These are phyloP conservation scores for Nibea coibor DNA, from an alignment of 2,113 vertebrate genomes.

Conservation along the genomic window DNA sequence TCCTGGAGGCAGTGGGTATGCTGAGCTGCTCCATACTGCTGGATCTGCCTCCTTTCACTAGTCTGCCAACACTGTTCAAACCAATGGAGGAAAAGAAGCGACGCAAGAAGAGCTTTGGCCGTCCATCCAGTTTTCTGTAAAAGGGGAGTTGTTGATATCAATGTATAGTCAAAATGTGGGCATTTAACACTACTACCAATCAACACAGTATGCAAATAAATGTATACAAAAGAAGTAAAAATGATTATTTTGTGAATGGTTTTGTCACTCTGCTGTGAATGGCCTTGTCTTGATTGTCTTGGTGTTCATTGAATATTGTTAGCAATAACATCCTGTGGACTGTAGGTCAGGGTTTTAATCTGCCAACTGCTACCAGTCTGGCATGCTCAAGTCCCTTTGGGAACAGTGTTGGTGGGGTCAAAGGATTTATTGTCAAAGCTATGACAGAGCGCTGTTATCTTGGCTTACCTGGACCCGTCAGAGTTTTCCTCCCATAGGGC, in stretches of 20 bases:
- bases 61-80: conserved; percentile 87
- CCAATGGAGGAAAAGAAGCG: conserved; percentile 91
- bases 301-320: conserved; percentile 5
- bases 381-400: conserved; percentile 27
- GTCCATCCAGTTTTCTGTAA: conserved; percentile 78
- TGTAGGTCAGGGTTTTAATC: conserved; percentile 55
- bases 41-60: conserved; percentile 90
- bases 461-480: conserved; percentile 73
- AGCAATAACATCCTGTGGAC: conserved; percentile 31
- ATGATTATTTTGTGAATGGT: neutral
- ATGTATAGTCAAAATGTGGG: neutral
- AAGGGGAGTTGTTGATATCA: neutral
- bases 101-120: conserved; percentile 85
- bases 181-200: neutral
- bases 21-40: conserved; percentile 92
- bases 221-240: neutral
- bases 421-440: conserved; percentile 50
- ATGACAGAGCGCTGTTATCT: conserved; percentile 30
- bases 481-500: conserved; percentile 79
- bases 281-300: conserved; percentile 48
- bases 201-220: neutral
- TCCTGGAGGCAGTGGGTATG: conserved; percentile 34
- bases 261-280: neutral
- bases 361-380: conserved; percentile 11
- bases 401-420: conserved; percentile 2